A percentile compares a stretch with the other conserved stretches of the same genome.
Conservation (phyloP, 2,797 vertebrate species). For the Denticeps clupeoides region DNA sequence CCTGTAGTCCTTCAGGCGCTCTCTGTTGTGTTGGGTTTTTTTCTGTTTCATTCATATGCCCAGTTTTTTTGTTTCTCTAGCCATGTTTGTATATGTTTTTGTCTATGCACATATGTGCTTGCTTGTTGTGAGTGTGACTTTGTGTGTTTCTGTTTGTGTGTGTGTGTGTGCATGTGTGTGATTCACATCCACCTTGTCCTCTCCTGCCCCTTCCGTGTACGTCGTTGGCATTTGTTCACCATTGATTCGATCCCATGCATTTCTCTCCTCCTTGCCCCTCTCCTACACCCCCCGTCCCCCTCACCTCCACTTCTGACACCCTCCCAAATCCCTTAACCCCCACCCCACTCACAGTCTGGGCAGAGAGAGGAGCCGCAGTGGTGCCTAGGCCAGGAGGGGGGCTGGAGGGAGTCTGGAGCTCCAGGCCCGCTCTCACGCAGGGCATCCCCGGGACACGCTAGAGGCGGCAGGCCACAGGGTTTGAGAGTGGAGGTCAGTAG, state of each 20-base stretch:
- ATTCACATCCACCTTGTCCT: conserved; percentile 10
- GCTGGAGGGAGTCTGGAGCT: conserved; percentile 59
- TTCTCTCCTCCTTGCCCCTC: conserved; percentile 51
- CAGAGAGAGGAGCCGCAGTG: conserved; percentile 94
- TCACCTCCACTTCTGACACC: conserved; percentile 56
- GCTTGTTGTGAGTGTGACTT: not conserved
- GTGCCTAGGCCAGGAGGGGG: conserved; percentile 81
- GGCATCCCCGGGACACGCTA: conserved; percentile 77
- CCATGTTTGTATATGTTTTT: too few relatives aligned
- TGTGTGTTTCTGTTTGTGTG: not conserved
- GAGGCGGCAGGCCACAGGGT: conserved; percentile 79
- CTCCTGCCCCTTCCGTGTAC: conserved; percentile 33
- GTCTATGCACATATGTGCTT: too few relatives aligned
- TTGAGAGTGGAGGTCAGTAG: conserved; percentile 90
- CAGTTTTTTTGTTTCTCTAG: conserved; percentile 1
- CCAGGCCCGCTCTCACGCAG: conserved; percentile 66
- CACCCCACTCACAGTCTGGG: conserved; percentile 80
- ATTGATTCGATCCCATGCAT: conserved; percentile 50
- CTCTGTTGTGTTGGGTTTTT: conserved; percentile 50
- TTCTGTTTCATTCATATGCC: conserved; percentile 29
- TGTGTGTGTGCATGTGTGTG: not conserved
- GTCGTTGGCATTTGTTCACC: conserved; percentile 48
- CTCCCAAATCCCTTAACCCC: conserved; percentile 54
- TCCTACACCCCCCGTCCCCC: conserved; percentile 49
- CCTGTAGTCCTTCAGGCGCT: conserved; percentile 58